phyloP scores from a whole-genome alignment of 2,113 vertebrate genomes.

The Gobio gobio region DNA sequence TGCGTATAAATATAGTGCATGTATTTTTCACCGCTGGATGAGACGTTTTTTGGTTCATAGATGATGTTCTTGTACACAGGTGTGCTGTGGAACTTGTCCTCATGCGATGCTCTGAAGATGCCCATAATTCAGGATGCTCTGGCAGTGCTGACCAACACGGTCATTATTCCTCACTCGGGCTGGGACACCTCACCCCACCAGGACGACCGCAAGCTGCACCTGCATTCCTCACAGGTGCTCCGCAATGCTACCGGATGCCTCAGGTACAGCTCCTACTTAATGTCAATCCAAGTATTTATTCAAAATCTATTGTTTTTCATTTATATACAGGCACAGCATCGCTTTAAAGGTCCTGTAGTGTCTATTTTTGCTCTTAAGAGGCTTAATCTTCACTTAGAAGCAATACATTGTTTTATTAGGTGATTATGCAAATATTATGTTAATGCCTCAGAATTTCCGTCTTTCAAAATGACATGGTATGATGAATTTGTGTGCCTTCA shows the following conservation, averaged over 20 bases:
- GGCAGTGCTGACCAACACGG: slow-evolving; percentile 93
- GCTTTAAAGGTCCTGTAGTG: background rate
- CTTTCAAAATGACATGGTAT: slow-evolving; percentile 6
- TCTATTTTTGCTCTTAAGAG: slow-evolving; percentile 4
- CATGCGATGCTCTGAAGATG: slow-evolving; percentile 98
- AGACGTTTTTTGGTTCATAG: background rate
- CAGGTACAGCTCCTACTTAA: slow-evolving; percentile 74
- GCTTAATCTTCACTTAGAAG: slow-evolving; percentile 33
- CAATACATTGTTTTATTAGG: slow-evolving; percentile 37
- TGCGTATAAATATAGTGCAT: background rate
- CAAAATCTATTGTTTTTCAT: background rate
- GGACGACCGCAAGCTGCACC: slow-evolving; percentile 94
- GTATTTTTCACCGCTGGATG: background rate
- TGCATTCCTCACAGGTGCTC: slow-evolving; percentile 98
- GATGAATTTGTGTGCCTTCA: slow-evolving; percentile 2
- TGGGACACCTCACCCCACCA: slow-evolving; percentile 95
- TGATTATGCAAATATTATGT: slow-evolving; percentile 29
- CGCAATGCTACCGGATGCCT: slow-evolving; percentile 98
- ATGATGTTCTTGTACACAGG: slow-evolving; percentile 71
- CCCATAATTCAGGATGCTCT: slow-evolving; percentile 98
- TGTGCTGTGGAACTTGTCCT: slow-evolving; percentile 97
- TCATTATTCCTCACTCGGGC: slow-evolving; percentile 98
- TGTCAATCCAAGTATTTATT: background rate
- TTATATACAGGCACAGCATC: background rate
- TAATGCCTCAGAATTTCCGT: background rate